A percentile compares a stretch with the other conserved stretches of the same genome.
These are phyloP conservation scores for Dicaeum eximium DNA, from an alignment of 2,113 vertebrate genomes.

Conservation along the genomic window DNA sequence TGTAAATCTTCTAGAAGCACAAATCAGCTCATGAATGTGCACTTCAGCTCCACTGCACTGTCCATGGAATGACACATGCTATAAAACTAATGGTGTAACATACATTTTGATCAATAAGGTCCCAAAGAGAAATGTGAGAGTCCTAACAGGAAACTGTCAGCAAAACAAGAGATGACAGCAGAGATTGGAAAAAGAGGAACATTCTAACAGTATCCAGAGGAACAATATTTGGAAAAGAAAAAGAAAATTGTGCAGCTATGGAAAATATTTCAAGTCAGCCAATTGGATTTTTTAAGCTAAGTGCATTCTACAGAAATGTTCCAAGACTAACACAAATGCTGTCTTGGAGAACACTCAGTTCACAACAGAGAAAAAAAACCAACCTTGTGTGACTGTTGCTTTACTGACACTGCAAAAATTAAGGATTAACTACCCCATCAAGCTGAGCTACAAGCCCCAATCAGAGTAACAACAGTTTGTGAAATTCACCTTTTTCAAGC, in stretches of 20 bases:
- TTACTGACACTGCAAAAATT: not conserved
- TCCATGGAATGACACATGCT: not conserved
- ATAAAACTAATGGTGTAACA: not conserved
- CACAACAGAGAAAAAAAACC: not conserved
- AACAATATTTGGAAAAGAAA: not conserved
- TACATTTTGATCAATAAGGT: not conserved
- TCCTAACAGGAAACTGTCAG: not conserved
- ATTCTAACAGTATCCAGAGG: not conserved
- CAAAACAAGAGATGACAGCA: not conserved
- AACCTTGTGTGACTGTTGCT: not conserved
- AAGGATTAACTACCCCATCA: not conserved
- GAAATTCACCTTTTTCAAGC: not conserved
- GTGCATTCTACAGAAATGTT: not conserved
- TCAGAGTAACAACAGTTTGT: not conserved
- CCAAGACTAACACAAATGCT: not conserved
- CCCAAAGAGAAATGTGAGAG: not conserved
- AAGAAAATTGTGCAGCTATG: not conserved
- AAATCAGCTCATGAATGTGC: not conserved
- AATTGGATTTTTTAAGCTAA: not conserved
- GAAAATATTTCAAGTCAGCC: not conserved
- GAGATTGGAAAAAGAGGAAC: not conserved
- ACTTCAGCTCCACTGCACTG: not conserved
- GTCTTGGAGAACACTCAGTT: not conserved
- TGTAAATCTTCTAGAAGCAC: not conserved
- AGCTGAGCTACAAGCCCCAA: not conserved